phyloP scores from a whole-genome alignment of 2,888 invertebrate genomes.

The Rhodophaea formosa region DNA sequence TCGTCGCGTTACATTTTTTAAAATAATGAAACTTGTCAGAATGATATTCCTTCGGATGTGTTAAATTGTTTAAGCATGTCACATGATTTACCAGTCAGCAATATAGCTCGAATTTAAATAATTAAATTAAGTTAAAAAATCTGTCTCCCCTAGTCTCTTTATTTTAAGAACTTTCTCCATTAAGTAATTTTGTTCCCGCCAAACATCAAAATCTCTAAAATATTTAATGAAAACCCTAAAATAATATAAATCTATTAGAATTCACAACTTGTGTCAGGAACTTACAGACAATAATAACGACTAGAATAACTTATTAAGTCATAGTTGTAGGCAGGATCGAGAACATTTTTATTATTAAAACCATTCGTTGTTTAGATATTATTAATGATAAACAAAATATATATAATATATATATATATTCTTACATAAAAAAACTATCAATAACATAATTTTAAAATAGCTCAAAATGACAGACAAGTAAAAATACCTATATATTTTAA shows the following conservation, averaged over 20 bases:
- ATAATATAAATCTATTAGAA: conserved; percentile 25
- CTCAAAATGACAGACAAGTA: too few relatives aligned
- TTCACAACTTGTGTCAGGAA: conserved; percentile 56
- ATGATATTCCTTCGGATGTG: too few relatives aligned
- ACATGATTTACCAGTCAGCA: too few relatives aligned
- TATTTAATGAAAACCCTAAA: conserved; percentile 1
- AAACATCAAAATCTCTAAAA: not conserved
- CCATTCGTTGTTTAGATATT: not conserved
- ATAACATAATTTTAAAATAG: too few relatives aligned
- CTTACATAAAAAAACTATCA: too few relatives aligned
- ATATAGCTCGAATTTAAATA: too few relatives aligned
- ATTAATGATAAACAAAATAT: not conserved
- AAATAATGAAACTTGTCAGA: too few relatives aligned
- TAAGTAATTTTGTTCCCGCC: conserved; percentile 11
- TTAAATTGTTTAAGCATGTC: too few relatives aligned
- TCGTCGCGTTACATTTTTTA: too few relatives aligned
- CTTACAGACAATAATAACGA: conserved; percentile 42
- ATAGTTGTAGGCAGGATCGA: not conserved
- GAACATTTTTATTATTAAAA: conserved; percentile 21
- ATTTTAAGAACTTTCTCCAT: not conserved
- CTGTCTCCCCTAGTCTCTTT: not conserved
- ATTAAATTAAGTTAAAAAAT: not conserved
- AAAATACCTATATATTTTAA: too few relatives aligned
- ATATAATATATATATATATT: not conserved
- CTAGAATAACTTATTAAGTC: conserved; percentile 36